Evolutionary conservation across 2,888 invertebrate species (phyloP), one percentile per base, ranked within the genome.

Genomic region (Serripes groenlandicus): DNA sequence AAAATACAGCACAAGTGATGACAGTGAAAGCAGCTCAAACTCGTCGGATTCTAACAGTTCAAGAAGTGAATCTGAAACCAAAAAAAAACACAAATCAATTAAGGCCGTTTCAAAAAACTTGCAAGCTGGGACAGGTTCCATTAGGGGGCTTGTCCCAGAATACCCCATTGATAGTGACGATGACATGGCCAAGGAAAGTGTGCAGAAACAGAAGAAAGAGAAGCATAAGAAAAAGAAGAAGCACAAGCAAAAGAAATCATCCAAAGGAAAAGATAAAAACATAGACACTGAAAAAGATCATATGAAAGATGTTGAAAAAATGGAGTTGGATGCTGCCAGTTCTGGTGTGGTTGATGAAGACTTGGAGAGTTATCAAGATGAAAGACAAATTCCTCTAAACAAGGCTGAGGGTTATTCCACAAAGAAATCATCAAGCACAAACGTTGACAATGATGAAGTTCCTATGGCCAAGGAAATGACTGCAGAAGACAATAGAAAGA

Each of bases 141-240:
- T 74, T 75, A 81, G 78, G 76, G 83, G 76, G 83, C 83, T 83
- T 86, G 86, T 86, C 86, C 86, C 86, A 86, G 86, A 81, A 68
- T 79, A 79, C 80, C 84, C 71, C 58, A 75, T 52, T 74, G 80
- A 76, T 37, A 71, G 34, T 64, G 77, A 83, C 75, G 75, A 75
- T 64, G 66, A 62, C 35, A 62, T 64, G 60, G 34, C 9, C 26
- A 64, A 66, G 54, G 42, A 56, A 30, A 28, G 62, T 5, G 30
- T 62, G 30, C 70, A 64, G 52, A 70, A 75, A 26, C 49, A 75
- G 28, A 42, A 66, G 23, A 62, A 77, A 28, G 60, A 66, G 18
- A 74, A 71, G 37, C 58, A 74, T 4, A 75, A 74, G 34, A 60
- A 81, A 32, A 82, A 78, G 42, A 75, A 81, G 54, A 75, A 81